These are phyloP conservation scores for Onthophagus sagittarius DNA, from an alignment of 2,888 invertebrate species.

Conservation along the genomic window DNA sequence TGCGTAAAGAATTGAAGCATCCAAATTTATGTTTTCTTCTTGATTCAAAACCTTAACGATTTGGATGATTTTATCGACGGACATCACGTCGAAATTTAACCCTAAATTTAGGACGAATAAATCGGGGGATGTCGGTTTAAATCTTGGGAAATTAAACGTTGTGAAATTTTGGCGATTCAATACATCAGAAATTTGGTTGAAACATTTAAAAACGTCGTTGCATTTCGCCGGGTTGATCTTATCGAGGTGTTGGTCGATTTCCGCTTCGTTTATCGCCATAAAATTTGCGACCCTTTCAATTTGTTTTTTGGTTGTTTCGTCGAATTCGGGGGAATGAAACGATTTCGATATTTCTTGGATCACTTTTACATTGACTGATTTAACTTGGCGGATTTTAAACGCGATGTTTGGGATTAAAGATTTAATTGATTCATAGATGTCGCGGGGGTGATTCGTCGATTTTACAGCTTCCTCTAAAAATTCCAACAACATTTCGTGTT, in stretches of 20 bases:
- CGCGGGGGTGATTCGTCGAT: background rate
- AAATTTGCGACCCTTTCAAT: background rate
- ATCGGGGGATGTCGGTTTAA: conserved; percentile 4
- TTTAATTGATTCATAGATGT: background rate
- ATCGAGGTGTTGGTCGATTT: background rate
- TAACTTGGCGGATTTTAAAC: background rate
- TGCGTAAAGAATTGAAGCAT: conserved; percentile 12
- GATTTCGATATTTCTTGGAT: background rate
- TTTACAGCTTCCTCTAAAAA: background rate
- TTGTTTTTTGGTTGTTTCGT: background rate
- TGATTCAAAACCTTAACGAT: background rate
- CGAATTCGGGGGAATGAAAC: background rate
- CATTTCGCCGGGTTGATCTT: background rate
- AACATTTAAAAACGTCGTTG: background rate
- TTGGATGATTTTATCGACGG: background rate
- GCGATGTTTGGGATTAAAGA: background rate
- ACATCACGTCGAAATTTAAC: conserved; percentile 11
- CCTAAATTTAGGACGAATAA: conserved; percentile 3
- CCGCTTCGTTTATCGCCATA: background rate
- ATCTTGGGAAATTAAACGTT: background rate
- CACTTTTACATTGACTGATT: background rate
- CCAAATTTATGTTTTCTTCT: conserved; percentile 8
- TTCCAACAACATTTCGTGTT: conserved; percentile 6
- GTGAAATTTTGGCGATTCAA: background rate
- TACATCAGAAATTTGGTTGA: background rate